Evolutionary conservation across 1,140 invertebrate genomes (phyloP).

Genomic region (Drosophila pandora): DNA sequence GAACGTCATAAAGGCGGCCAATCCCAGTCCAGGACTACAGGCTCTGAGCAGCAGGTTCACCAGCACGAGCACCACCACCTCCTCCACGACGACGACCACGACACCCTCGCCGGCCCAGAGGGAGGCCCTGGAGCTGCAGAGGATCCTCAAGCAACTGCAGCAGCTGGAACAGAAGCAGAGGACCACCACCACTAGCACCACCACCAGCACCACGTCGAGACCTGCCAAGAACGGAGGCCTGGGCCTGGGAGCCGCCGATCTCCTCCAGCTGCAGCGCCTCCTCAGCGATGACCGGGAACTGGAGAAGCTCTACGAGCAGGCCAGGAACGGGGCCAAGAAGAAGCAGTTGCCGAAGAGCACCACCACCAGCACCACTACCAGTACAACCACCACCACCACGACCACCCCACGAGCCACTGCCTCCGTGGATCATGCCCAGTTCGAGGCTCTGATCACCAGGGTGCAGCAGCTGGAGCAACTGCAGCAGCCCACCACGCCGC

Average conservation of each 20-base stretch:
- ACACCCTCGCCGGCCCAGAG: conserved; percentile 16
- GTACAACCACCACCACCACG: conserved; percentile 7
- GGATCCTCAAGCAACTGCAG: conserved; percentile 50
- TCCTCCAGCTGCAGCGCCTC: conserved; percentile 66
- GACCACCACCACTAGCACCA: conserved; percentile 42
- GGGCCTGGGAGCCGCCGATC: conserved; percentile 47
- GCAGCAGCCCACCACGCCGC: conserved; percentile 64
- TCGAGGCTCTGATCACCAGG: conserved; percentile 72
- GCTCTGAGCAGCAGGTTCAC: conserved; percentile 62
- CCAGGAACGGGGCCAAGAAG: conserved; percentile 50
- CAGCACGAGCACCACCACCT: conserved; percentile 8
- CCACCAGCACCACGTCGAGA: conserved; percentile 17
- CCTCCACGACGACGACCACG: conserved; percentile 4
- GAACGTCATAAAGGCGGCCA: conserved; percentile 60
- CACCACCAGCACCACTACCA: conserved; percentile 31
- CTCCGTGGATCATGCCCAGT: conserved; percentile 60
- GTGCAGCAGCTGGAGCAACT: conserved; percentile 77
- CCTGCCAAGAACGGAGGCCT: background rate
- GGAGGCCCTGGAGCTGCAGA: conserved; percentile 52
- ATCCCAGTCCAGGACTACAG: conserved; percentile 15
- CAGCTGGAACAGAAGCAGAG: conserved; percentile 32
- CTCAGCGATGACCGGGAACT: conserved; percentile 72
- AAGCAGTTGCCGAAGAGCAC: conserved; percentile 36
- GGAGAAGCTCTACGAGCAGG: conserved; percentile 76
- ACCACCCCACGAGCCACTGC: conserved; percentile 42